A percentile compares a stretch with the other conserved stretches of the same genome.
Evolutionary conservation across 2,113 vertebrate species (phyloP).

Genomic region (Colius striatus): DNA sequence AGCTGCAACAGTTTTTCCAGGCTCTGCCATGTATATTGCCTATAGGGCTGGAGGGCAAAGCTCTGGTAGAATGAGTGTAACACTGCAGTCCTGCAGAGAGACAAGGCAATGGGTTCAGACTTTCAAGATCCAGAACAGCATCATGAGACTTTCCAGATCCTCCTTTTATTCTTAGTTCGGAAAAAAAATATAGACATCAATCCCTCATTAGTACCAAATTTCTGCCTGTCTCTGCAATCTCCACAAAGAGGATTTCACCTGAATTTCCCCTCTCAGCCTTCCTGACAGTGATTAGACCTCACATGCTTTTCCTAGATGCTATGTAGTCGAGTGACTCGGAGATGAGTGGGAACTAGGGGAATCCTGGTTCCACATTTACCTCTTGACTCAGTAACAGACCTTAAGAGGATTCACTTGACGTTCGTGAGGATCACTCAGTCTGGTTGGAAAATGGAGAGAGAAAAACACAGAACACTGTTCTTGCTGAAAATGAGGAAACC

Average conservation of each 20-base stretch:
- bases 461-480: background rate
- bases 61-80: background rate
- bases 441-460: background rate
- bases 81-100: background rate
- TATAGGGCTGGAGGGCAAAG: background rate
- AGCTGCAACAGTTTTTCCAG: background rate
- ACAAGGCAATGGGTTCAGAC: background rate
- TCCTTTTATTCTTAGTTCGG: background rate
- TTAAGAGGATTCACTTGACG: background rate
- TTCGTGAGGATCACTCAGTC: background rate
- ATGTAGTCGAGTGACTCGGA: background rate
- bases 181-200: background rate
- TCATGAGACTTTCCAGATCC: background rate
- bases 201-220: background rate
- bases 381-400: background rate
- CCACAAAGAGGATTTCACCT: background rate
- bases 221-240: background rate
- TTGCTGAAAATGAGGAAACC: background rate
- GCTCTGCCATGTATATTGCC: background rate
- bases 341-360: background rate
- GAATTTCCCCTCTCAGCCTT: background rate
- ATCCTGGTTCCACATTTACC: slow-evolving; percentile 14
- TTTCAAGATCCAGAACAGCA: background rate
- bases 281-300: background rate
- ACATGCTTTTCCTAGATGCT: background rate